Conservation (phyloP, 2,797 vertebrate species). For the Otus scops region DNA sequence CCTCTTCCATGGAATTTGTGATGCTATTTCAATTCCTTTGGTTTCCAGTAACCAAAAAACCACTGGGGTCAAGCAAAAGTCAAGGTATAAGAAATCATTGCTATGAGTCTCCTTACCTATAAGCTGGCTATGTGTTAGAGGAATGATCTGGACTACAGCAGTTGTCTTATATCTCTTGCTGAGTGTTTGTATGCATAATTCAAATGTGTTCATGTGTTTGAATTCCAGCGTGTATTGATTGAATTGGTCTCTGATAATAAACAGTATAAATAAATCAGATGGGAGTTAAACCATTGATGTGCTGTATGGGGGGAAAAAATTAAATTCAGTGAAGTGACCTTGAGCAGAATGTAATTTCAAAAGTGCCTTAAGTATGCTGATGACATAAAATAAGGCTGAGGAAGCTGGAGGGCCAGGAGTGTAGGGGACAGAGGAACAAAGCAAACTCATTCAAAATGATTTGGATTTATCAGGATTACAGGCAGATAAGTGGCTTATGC, state of each 20-base stretch:
- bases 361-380: conserved; percentile 17
- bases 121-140: not conserved
- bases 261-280: conserved; percentile 33
- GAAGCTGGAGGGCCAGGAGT: not conserved
- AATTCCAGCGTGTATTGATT: conserved; percentile 19
- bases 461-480: not conserved
- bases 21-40: not conserved
- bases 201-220: not conserved
- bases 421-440: not conserved
- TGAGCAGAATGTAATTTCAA: conserved; percentile 2
- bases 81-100: conserved; percentile 19
- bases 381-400: not conserved
- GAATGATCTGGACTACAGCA: not conserved
- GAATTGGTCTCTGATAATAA: conserved; percentile 27
- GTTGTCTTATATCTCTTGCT: not conserved
- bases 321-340: not conserved
- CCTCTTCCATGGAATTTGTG: not conserved
- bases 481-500: not conserved
- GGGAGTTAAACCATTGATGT: not conserved
- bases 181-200: not conserved
- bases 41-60: conserved; percentile 16
- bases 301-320: not conserved
- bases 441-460: not conserved
- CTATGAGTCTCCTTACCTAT: not conserved
- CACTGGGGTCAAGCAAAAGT: conserved; percentile 37